A percentile compares a stretch with the other conserved stretches of the same genome.
phyloP scores from a whole-genome alignment of 2,797 vertebrate species.

The Poecilia velifera region DNA sequence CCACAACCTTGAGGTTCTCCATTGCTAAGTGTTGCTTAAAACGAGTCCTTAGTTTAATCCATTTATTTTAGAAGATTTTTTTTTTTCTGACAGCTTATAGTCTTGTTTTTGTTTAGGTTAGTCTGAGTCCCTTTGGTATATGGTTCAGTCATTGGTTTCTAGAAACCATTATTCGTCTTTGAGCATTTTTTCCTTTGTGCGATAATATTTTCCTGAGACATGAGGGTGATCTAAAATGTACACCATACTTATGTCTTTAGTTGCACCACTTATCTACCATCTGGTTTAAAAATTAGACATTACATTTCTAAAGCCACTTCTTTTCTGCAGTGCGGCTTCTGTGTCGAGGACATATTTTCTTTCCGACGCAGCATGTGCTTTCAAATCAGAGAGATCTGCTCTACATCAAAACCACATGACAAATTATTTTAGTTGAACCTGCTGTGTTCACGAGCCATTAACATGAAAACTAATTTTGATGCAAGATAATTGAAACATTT shows the following conservation, averaged over 20 bases:
- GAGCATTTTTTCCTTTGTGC: background rate
- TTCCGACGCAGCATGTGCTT: slow-evolving; percentile 46
- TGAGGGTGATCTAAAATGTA: background rate
- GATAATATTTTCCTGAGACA: background rate
- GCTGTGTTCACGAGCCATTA: slow-evolving; percentile 27
- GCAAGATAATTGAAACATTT: slow-evolving; percentile 25
- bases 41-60: too few relatives aligned
- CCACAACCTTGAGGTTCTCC: too few relatives aligned
- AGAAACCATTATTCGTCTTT: background rate
- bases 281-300: background rate
- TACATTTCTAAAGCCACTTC: background rate
- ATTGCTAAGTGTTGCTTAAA: too few relatives aligned
- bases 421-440: slow-evolving; percentile 32
- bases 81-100: background rate
- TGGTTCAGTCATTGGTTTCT: background rate
- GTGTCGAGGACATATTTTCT: slow-evolving; percentile 47
- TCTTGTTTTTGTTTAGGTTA: background rate
- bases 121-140: background rate
- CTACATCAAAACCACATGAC: slow-evolving; percentile 47
- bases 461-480: slow-evolving; percentile 12
- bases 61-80: background rate
- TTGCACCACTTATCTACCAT: background rate
- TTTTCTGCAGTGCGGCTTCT: slow-evolving; percentile 29
- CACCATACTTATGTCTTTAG: background rate
- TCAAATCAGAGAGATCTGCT: slow-evolving; percentile 51